Evolutionary conservation across 2,888 invertebrate species (phyloP).

Genomic region (Leucoma salicis): DNA sequence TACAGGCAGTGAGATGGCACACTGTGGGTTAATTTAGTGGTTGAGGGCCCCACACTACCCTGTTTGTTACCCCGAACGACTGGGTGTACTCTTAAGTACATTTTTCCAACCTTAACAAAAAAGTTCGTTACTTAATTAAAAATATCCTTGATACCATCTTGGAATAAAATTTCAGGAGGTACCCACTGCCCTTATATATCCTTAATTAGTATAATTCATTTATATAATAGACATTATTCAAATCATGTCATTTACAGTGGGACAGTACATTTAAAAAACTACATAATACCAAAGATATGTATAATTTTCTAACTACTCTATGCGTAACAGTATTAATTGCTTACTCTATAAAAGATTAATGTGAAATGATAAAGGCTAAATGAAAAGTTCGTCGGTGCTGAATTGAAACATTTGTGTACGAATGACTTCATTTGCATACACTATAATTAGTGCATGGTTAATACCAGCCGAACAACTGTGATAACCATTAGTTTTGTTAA

Average conservation of each 20-base stretch:
- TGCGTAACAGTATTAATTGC: conserved; percentile 40
- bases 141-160: not conserved
- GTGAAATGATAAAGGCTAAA: conserved; percentile 57
- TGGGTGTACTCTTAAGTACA: no score
- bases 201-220: no score
- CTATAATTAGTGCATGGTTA: conserved; percentile 68
- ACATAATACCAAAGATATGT: conserved; percentile 9
- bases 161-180: no score
- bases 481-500: conserved; percentile 9
- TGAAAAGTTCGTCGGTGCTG: conserved; percentile 57
- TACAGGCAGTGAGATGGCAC: no score
- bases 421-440: conserved; percentile 70
- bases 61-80: no score
- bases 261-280: conserved; percentile 7
- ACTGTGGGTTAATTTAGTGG: no score
- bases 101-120: not conserved
- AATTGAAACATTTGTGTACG: conserved; percentile 73
- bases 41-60: no score
- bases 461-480: conserved; percentile 26
- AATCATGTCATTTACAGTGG: conserved; percentile 3
- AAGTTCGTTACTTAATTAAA: not conserved
- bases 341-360: conserved; percentile 51
- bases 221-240: not conserved
- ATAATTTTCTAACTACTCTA: conserved; percentile 19
- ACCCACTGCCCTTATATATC: no score